Evolutionary conservation across 2,113 vertebrate species (phyloP).

Genomic region (pig (Sus scrofa)): DNA sequence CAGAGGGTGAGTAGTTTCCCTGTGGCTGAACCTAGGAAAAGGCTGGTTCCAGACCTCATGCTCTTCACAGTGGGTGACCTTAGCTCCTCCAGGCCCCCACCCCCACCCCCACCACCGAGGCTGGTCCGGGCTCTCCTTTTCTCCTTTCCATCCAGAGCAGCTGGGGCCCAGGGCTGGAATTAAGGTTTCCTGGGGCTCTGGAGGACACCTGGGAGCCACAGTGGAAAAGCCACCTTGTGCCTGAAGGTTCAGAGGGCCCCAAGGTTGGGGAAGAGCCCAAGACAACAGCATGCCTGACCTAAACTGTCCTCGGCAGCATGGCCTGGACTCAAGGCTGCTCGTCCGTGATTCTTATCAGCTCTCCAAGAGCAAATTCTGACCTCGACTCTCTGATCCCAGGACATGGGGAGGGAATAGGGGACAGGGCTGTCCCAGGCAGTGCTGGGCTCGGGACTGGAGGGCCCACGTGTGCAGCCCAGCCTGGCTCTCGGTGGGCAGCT

Average conservation of each 20-base stretch:
- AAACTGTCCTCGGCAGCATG: neutral
- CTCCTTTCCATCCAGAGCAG: neutral
- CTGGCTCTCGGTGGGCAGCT: conserved; percentile 55
- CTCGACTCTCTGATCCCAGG: neutral
- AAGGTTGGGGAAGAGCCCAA: conserved; percentile 43
- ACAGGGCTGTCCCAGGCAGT: neutral
- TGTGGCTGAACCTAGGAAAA: neutral
- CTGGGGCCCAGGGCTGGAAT: neutral
- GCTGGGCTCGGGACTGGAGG: neutral
- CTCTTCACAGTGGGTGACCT: neutral
- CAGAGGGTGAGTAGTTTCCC: neutral
- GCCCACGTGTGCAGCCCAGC: neutral
- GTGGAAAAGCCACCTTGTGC: neutral
- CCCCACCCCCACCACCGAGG: neutral
- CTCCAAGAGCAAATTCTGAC: neutral
- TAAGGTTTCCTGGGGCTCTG: neutral
- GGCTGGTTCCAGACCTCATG: neutral
- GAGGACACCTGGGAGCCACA: neutral
- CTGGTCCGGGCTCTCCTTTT: neutral
- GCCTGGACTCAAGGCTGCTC: neutral
- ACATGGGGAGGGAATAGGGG: neutral
- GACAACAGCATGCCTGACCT: neutral
- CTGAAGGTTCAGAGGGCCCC: neutral
- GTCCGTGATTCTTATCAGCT: conserved; percentile 21
- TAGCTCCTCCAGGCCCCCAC: neutral